Percentiles rank a stretch among this genome's conserved stretches.
phyloP scores from a whole-genome alignment of 2,888 invertebrate genomes.

The Scrobipalpa costella region DNA sequence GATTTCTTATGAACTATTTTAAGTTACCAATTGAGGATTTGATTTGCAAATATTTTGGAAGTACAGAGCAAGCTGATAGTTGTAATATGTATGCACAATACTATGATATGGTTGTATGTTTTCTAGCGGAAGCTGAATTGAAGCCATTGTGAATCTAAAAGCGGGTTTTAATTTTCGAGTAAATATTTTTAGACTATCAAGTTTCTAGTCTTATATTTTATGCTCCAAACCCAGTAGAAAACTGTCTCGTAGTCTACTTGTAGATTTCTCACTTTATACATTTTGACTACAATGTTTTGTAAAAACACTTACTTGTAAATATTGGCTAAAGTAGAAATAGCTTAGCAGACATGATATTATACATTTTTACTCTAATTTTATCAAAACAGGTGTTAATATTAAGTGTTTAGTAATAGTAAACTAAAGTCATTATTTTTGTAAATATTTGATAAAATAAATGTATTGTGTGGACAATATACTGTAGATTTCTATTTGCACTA shows the following conservation, averaged over 20 bases:
- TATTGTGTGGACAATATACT: constrained; percentile 24
- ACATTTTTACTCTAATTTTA: not conserved
- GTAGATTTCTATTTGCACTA: constrained; percentile 19
- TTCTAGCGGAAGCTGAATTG: not conserved
- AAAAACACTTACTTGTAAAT: not conserved
- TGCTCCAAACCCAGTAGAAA: not conserved
- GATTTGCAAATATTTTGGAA: too few relatives aligned
- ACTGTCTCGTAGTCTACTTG: not conserved
- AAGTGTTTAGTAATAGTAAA: constrained; percentile 3
- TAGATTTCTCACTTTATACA: not conserved
- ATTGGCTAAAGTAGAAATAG: not conserved
- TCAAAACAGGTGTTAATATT: constrained; percentile 14
- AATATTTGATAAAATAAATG: constrained; percentile 4
- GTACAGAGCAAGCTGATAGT: not conserved
- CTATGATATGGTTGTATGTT: not conserved
- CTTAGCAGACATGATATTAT: not conserved
- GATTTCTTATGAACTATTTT: not conserved
- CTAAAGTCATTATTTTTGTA: constrained; percentile 12
- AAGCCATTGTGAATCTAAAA: constrained; percentile 2
- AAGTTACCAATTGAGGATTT: not conserved
- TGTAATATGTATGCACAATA: too few relatives aligned
- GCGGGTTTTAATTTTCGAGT: constrained; percentile 10
- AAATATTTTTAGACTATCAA: not conserved
- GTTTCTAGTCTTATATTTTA: constrained; percentile 10
- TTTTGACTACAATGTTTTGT: constrained; percentile 4